A percentile compares a stretch with the other conserved stretches of the same genome.
These are phyloP conservation scores for Stylophora pistillata DNA, from an alignment of 64 coral and sea anemone species.

Conservation along the genomic window DNA sequence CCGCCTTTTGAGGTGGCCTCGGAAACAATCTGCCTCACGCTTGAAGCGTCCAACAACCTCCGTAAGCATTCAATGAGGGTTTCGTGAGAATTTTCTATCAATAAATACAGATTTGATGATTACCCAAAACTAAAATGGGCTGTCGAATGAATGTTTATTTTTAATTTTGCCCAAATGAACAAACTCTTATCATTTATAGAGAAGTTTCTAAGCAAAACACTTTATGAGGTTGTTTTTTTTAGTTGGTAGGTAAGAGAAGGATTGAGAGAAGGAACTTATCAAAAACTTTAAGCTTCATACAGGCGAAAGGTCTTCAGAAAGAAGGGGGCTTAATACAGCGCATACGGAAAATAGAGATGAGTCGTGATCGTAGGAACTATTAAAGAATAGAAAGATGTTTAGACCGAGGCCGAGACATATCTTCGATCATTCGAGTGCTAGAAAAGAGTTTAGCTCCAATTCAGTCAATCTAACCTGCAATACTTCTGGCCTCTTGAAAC, in stretches of 20 bases:
- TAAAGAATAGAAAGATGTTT: neutral
- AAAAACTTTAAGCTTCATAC: no score
- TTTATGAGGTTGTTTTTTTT: no score
- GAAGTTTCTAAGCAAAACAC: no score
- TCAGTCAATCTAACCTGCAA: slow-evolving; percentile 3
- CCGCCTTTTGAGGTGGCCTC: slow-evolving; percentile 8
- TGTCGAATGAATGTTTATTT: no score
- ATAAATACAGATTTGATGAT: neutral
- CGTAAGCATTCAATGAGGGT: slow-evolving; percentile 20
- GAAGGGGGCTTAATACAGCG: no score
- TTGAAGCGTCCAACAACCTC: slow-evolving; percentile 46
- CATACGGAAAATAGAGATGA: neutral
- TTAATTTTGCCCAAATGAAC: no score
- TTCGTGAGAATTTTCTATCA: slow-evolving; percentile 10
- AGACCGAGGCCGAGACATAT: neutral
- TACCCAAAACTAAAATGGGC: neutral
- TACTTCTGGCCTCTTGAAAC: neutral
- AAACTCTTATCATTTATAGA: no score
- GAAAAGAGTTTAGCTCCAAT: neutral
- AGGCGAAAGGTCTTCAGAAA: no score
- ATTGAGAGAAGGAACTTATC: no score
- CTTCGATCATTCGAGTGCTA: neutral
- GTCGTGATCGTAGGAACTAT: neutral
- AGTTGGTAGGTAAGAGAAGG: no score
- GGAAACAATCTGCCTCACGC: slow-evolving; percentile 8